Conservation (phyloP, 64 coral and sea anemone genomes). For the Pocillopora verrucosa region DNA sequence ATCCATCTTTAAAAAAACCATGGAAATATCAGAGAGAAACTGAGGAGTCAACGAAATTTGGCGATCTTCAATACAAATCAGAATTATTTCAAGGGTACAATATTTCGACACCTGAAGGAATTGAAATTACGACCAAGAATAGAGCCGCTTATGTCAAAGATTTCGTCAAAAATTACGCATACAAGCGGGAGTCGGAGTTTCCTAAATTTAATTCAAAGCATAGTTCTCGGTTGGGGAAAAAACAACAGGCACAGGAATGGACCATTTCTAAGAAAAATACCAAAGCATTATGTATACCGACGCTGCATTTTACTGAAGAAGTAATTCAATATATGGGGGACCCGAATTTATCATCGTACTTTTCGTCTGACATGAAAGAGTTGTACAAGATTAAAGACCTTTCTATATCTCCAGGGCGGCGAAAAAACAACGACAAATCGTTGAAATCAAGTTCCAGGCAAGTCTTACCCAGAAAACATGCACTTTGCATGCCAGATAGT, state of each 20-base stretch:
- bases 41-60: not conserved
- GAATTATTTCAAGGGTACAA: not conserved
- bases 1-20: slow-evolving; percentile 17
- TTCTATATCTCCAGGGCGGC: not conserved
- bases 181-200: not conserved
- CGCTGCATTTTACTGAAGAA: slow-evolving; percentile 59
- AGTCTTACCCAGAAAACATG: slow-evolving; percentile 8
- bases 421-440: not conserved
- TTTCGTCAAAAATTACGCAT: slow-evolving; percentile 29
- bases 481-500: slow-evolving; percentile 9
- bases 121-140: not conserved
- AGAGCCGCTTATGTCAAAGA: not conserved
- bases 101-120: not conserved
- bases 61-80: not conserved
- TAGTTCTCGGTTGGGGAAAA: not conserved
- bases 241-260: not conserved
- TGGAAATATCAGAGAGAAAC: not conserved
- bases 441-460: not conserved
- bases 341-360: slow-evolving; percentile 41
- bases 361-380: not conserved
- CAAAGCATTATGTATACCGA: not conserved
- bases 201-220: not conserved
- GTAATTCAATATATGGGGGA: slow-evolving; percentile 57
- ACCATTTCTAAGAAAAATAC: not conserved
- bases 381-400: slow-evolving; percentile 51